These are phyloP conservation scores for Psilopsiagon aurifrons DNA, from an alignment of 2,113 vertebrate species.

Conservation along the genomic window DNA sequence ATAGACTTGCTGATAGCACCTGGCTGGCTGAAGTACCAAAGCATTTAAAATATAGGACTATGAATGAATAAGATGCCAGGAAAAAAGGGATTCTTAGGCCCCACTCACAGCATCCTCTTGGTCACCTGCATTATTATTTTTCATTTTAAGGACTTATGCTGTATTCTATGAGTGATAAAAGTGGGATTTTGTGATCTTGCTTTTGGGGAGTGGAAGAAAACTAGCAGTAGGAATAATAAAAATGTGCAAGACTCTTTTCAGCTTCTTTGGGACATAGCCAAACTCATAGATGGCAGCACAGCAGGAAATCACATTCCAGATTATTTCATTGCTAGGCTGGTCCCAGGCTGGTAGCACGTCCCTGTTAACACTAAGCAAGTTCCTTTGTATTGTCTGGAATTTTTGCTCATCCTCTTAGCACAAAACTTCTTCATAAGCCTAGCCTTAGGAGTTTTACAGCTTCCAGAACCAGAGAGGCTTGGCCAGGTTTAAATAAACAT, in stretches of 20 bases:
- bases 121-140: slow-evolving; percentile 3
- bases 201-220: neutral
- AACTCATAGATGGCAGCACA: neutral
- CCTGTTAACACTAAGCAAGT: neutral
- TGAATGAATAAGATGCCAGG: neutral
- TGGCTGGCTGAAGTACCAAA: neutral
- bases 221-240: slow-evolving; percentile 1
- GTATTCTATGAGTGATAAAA: neutral
- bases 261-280: neutral
- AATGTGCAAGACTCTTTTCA: neutral
- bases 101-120: neutral
- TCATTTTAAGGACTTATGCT: neutral
- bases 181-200: neutral
- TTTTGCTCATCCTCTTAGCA: slow-evolving; percentile 23
- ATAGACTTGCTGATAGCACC: neutral
- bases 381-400: neutral
- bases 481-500: slow-evolving; percentile 11
- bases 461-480: slow-evolving; percentile 3
- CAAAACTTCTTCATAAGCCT: neutral
- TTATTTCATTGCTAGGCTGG: neutral
- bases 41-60: neutral
- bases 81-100: neutral
- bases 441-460: neutral
- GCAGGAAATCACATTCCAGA: slow-evolving; percentile 1
- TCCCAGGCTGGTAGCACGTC: neutral